Evolutionary conservation across 2,113 vertebrate genomes (phyloP).

Genomic region (Hippocampus guttulatus): DNA sequence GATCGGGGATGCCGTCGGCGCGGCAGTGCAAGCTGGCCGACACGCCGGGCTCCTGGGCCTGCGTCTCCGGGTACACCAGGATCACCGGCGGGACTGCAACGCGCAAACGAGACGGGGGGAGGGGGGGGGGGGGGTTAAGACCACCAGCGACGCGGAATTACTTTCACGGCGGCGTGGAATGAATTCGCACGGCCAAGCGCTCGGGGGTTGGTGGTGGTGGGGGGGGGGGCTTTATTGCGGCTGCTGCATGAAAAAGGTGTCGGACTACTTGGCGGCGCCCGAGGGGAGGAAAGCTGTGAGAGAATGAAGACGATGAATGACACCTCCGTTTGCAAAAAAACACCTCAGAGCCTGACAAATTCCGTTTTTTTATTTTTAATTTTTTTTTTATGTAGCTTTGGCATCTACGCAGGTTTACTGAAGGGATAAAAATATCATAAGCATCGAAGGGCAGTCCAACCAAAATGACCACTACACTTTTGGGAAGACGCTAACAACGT

Average conservation of each 20-base stretch:
- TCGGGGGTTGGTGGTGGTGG: slow-evolving; percentile 4
- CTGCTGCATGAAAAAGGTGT: slow-evolving; percentile 46
- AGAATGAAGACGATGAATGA: slow-evolving; percentile 25
- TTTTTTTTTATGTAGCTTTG: neutral
- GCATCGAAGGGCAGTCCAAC: neutral
- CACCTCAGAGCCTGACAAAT: neutral
- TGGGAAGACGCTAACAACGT: neutral
- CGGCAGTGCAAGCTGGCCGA: slow-evolving; percentile 87
- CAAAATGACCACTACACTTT: neutral
- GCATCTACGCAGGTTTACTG: neutral
- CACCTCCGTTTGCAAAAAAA: slow-evolving; percentile 3
- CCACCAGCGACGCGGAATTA: slow-evolving; percentile 11
- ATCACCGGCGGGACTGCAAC: slow-evolving; percentile 91
- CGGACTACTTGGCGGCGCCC: slow-evolving; percentile 29
- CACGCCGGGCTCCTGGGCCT: slow-evolving; percentile 91
- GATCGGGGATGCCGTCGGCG: slow-evolving; percentile 89
- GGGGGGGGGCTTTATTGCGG: slow-evolving; percentile 36
- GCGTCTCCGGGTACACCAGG: slow-evolving; percentile 90
- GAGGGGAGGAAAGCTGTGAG: slow-evolving; percentile 25
- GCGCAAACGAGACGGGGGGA: slow-evolving; percentile 34
- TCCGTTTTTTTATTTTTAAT: neutral
- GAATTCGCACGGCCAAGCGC: slow-evolving; percentile 52
- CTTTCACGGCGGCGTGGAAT: slow-evolving; percentile 33
- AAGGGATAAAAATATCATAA: neutral
- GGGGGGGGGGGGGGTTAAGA: slow-evolving; percentile 12